These are phyloP conservation scores for Ctenoplectra terminalis DNA, from an alignment of 1,140 invertebrate species.

Conservation along the genomic window DNA sequence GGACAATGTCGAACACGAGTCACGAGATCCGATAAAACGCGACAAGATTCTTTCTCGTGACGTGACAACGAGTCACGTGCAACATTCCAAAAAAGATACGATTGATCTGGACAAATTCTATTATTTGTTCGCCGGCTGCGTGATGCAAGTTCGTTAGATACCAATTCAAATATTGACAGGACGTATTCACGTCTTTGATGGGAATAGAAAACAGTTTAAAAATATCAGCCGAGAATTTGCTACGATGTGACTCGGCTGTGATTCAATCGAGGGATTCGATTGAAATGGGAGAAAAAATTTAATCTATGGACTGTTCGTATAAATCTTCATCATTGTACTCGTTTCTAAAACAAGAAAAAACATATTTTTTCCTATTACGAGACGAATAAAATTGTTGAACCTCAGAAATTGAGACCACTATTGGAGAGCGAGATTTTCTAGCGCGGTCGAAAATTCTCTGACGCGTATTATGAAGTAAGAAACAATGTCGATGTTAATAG, in stretches of 20 bases:
- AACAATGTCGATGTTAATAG: not conserved
- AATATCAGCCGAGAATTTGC: not conserved
- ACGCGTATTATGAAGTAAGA: not conserved
- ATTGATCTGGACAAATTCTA: not conserved
- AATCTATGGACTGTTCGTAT: no score
- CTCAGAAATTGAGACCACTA: no score
- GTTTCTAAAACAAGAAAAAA: no score
- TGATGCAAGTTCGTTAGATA: not conserved
- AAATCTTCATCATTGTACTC: no score
- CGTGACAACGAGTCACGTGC: slow-evolving; percentile 24
- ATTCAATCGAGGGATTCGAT: no score
- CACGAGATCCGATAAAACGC: slow-evolving; percentile 55
- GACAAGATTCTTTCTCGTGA: slow-evolving; percentile 34
- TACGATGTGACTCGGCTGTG: no score
- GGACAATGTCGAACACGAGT: slow-evolving; percentile 4
- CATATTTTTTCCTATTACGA: no score
- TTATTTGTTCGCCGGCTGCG: not conserved
- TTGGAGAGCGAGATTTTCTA: no score
- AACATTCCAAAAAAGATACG: not conserved
- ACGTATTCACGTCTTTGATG: not conserved
- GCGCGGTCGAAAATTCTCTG: not conserved
- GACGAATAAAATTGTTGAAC: no score
- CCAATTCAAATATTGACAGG: slow-evolving; percentile 34
- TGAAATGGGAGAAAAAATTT: no score
- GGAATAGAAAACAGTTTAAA: slow-evolving; percentile 15